Evolutionary conservation across 2,797 vertebrate species (phyloP), one percentile per base, ranked within the genome.

Genomic region (Mormyrops boulengeri): DNA sequence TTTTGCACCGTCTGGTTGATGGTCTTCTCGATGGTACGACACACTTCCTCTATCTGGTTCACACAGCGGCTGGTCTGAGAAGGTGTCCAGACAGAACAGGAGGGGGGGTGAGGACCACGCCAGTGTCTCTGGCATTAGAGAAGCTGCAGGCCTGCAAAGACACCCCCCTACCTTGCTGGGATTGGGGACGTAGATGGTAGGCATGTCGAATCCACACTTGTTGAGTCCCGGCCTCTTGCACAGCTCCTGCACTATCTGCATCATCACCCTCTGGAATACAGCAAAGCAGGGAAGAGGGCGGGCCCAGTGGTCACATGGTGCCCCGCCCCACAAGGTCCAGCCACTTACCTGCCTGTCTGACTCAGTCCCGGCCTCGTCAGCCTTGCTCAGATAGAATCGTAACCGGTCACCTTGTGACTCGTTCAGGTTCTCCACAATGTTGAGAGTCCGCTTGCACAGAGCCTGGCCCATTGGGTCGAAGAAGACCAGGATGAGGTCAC

Each of bases 151-250:
- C 41, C 19, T 38, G 14, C 41, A 19, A 4, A 57, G 55, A 57
- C 3, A 1, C 19, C 14, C 9, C 38, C 73, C 50, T 91, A 97
- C 97, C 95, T 97, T 97, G 91, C 93, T 96, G n/a, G 96, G 93
- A 91, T 96, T 97, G 19, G 97, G 96, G 69, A 97, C 91, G 90
- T 97, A 97, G 91, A 97, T 97, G 2, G 97, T 97, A 4, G 97
- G 97, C 97, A 97, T 97, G 92, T 97, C 97, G 87, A 97, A 97
- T n/a, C 97, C 97, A 92, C 97, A 97, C 90, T 97, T 97, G 94
- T 97, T 97, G 69, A 97, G 96, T 69, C 97, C 97, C 0, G 96
- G 97, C 34, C 97, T 93, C 92, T 97, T 97, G 91, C 97, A 97
- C 89, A 97, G 94, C 92, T 97, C 97, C 94, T 97, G 97, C 49